These are phyloP conservation scores for Dendrocopos noguchii DNA, from an alignment of 2,113 vertebrate species.

Conservation along the genomic window DNA sequence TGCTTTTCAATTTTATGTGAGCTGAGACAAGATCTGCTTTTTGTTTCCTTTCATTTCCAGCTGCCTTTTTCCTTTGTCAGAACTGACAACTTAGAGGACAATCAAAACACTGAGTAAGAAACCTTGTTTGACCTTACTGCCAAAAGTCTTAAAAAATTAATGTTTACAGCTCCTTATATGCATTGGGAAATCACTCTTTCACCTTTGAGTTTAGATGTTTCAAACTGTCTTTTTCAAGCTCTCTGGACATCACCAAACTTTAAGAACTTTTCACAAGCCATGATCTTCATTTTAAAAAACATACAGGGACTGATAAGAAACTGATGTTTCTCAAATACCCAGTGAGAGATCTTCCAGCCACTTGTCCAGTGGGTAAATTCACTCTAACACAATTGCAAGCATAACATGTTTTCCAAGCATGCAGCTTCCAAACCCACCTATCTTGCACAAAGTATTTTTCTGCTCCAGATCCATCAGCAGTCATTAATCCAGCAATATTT, in stretches of 20 bases:
- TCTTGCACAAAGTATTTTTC: conserved; percentile 16
- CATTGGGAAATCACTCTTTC: not conserved
- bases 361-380: not conserved
- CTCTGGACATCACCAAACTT: not conserved
- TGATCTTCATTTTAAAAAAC: not conserved
- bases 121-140: not conserved
- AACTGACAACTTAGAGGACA: not conserved
- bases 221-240: not conserved
- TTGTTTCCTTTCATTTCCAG: conserved; percentile 10
- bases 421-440: not conserved
- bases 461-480: conserved; percentile 6
- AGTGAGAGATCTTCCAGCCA: not conserved
- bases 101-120: not conserved
- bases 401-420: not conserved
- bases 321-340: not conserved
- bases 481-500: conserved; percentile 7
- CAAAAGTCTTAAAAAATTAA: not conserved
- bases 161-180: conserved; percentile 6
- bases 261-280: not conserved
- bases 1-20: conserved; percentile 21
- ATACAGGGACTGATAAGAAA: conserved; percentile 9
- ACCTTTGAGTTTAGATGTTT: not conserved
- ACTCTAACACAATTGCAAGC: conserved; percentile 48
- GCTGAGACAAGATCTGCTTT: not conserved
- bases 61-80: not conserved